Base-by-base conservation (phyloP, 2,888 invertebrate species). In the Listrodromus nycthemerus region DNA sequence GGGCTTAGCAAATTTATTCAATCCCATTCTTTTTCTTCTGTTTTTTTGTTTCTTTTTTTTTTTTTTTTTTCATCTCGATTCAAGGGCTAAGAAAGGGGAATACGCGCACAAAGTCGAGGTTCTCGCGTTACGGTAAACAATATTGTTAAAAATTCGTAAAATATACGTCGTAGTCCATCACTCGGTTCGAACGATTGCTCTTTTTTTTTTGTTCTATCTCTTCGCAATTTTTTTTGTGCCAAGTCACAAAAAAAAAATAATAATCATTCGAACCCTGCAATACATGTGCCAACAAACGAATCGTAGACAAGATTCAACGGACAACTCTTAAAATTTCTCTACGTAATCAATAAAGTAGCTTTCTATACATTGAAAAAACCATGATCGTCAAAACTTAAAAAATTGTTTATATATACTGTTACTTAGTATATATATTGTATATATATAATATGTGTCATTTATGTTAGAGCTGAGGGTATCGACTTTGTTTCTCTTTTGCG, bases 261-360 rank as follows among this genome's bases (percentile, higher is more conserved):
- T 10, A 41, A 41, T 16, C 37, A n/a, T 52, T 37, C 27, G 41
- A 71, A 58, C 71, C 71, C 58, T 58, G 41, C 58, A 58, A 58
- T 27, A 58, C 13, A 27, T 71, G 58, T 37, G 71, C 71, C 58
- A 55, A 71, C 55, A 55, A 71, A 71, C 58, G 58, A 71, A 71
- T 27, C 41, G 66, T 37, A 55, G 27, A 55, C 66, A 76, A 55
- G 50, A 58, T 73, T 66, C 73, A 83, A 81, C 80, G 70, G 78
- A 81, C 73, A 78, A 80, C 83, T 70, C 63, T 75, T 80, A 79
- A 80, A 80, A 80, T 77, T 85, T 83, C 84, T 84, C 82, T 82
- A 82, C 75, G 82, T 79, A 73, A 84, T 84, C 52, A 79, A 82
- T 83, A 63, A 80, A 66, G 61, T 63, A 71, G 55, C 45, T 70